These are phyloP conservation scores for Venturia canescens DNA, from an alignment of 1,140 invertebrate species.

Conservation along the genomic window DNA sequence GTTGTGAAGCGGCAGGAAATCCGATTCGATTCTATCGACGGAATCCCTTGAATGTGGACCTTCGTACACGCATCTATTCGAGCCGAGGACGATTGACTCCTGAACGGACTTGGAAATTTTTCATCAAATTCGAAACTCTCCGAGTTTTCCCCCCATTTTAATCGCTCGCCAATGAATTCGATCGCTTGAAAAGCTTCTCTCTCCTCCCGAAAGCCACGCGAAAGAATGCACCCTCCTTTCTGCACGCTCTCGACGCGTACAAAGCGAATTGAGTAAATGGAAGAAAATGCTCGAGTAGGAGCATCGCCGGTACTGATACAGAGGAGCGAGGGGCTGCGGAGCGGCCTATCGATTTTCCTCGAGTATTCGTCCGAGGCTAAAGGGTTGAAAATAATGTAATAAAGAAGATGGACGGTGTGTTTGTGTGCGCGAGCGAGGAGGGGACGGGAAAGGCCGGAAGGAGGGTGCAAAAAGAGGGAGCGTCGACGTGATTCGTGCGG, in stretches of 20 bases:
- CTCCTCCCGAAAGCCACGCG: too few species aligned
- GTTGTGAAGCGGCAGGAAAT: not conserved
- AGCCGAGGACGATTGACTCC: too few species aligned
- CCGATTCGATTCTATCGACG: not conserved
- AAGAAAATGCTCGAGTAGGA: not conserved
- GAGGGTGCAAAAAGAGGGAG: not conserved
- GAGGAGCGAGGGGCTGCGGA: constrained; percentile 18
- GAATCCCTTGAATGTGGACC: not conserved
- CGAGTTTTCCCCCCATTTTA: too few species aligned
- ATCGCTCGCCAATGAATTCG: too few species aligned
- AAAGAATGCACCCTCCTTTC: too few species aligned
- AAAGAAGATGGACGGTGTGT: constrained; percentile 27
- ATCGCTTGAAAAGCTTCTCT: too few species aligned
- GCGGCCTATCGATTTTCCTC: constrained; percentile 41
- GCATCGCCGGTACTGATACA: constrained; percentile 18
- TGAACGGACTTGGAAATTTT: too few species aligned
- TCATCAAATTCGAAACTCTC: too few species aligned
- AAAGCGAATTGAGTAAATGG: not conserved
- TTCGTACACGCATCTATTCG: too few species aligned
- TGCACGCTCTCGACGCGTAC: too few species aligned
- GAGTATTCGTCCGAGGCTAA: constrained; percentile 38
- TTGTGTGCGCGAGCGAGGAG: too few species aligned
- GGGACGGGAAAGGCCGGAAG: too few species aligned
- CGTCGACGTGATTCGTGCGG: constrained; percentile 18
- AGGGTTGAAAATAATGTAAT: constrained; percentile 44